Evolutionary conservation across 2,113 vertebrate genomes (phyloP).

Genomic region (Prinia subflava): DNA sequence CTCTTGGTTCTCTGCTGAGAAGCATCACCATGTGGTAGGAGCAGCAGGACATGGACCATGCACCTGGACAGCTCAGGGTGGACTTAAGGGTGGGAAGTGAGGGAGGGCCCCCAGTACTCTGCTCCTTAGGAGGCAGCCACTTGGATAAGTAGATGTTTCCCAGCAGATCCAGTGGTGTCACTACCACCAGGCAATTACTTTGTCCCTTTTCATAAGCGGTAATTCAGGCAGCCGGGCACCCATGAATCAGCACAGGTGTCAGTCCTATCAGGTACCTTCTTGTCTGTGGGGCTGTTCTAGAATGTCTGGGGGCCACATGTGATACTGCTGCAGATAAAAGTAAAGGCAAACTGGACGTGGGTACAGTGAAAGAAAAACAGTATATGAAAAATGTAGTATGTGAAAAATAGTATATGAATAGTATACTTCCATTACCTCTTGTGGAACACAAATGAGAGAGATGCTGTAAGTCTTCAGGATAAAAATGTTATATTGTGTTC

Average conservation of each 20-base stretch:
- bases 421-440: background rate
- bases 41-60: rapidly evolving
- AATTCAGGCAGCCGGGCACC: background rate
- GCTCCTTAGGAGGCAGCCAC: background rate
- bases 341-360: background rate
- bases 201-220: background rate
- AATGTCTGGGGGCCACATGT: rapidly evolving
- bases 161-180: background rate
- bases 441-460: background rate
- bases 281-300: background rate
- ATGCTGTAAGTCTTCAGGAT: background rate
- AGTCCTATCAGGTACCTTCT: background rate
- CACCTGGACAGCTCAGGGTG: background rate
- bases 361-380: background rate
- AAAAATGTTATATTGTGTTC: background rate
- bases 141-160: background rate
- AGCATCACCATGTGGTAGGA: background rate
- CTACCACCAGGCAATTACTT: background rate
- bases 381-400: background rate
- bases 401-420: background rate
- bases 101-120: no score
- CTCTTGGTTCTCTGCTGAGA: background rate
- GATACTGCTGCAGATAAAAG: background rate
- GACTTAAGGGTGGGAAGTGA: background rate
- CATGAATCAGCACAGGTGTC: background rate